Evolutionary conservation across 1,140 invertebrate species (phyloP).

Genomic region (Ostrea denselamellosa): DNA sequence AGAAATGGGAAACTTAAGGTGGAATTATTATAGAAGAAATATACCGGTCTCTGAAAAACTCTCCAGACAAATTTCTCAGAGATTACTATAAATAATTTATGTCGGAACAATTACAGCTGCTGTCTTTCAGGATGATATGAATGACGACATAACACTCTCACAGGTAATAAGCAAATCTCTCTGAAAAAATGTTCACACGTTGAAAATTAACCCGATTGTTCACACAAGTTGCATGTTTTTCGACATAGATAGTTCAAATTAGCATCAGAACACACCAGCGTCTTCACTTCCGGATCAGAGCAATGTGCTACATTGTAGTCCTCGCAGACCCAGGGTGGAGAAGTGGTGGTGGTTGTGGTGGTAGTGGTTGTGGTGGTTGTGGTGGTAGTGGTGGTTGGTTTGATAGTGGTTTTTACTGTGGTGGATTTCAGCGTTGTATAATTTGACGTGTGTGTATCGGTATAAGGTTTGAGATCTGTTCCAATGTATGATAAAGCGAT

Average conservation of each 20-base stretch:
- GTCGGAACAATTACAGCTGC: too few relatives aligned
- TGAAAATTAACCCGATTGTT: neutral
- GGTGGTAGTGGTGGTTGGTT: neutral
- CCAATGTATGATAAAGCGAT: neutral
- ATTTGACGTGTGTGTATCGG: too few relatives aligned
- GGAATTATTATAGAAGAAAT: too few relatives aligned
- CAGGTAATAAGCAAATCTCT: neutral
- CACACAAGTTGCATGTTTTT: neutral
- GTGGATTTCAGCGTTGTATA: neutral
- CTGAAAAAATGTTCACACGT: neutral
- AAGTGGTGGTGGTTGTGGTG: neutral
- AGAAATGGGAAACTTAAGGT: too few relatives aligned
- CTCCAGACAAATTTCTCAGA: too few relatives aligned
- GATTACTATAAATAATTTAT: too few relatives aligned
- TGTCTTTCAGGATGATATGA: too few relatives aligned
- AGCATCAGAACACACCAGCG: neutral
- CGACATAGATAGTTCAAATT: constrained; percentile 13
- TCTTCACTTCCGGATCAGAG: constrained; percentile 2
- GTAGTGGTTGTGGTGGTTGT: neutral
- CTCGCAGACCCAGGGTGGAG: neutral
- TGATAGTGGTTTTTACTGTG: neutral
- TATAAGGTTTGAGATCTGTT: neutral
- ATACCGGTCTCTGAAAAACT: too few relatives aligned
- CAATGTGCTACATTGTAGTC: constrained; percentile 9
- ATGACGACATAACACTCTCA: too few relatives aligned